Evolutionary conservation across 2,113 vertebrate genomes (phyloP), one percentile per base, ranked within the genome.

Genomic region (Daphoenositta chrysoptera): DNA sequence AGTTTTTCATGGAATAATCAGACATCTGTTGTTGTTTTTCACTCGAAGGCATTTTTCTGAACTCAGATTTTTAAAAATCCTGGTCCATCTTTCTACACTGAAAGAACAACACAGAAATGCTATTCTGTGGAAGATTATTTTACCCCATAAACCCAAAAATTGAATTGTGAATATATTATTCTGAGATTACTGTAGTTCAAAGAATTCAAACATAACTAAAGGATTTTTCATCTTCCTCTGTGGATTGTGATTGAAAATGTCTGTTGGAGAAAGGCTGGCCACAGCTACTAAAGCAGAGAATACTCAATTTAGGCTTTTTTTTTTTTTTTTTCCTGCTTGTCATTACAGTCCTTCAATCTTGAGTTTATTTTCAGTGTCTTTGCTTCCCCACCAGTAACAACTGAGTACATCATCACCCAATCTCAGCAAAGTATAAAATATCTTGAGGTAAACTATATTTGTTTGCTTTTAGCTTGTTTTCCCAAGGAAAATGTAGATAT

Each of bases 11-110:
- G 72, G 90, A 96, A 94, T 96, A 92, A 96, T 96, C 82, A 97
- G 90, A 96, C 89, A 97, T 96, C 96, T 97, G 96, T 77, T 94
- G 82, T 84, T 97, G 86, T 95, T 97, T 97, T 96, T 94, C 69
- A 94, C 72, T 91, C 51, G 77, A 96, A 96, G n/a, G 23, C 61
- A 61, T 77, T 77, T 94, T 92, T 90, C 73, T 96, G 96, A 93
- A 83, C 88, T 90, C 72, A 87, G 69, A 44, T 93, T 93, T 94
- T 91, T 65, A 45, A 93, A 94, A 94, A 90, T 39, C 88, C 61
- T n/a, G 27, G 53, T 72, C 78, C 47, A 12, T 71, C 58, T 40
- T 88, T 91, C 40, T 68, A 71, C n/a, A 70, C 28, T 56, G 42
- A 50, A 60, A 35, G 76, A 84, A 68, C 6, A 82, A 37, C 28